Percentiles rank a stretch among this genome's conserved stretches.
Conservation (phyloP, 2,888 invertebrate species). For the Drosophila mimetica region DNA sequence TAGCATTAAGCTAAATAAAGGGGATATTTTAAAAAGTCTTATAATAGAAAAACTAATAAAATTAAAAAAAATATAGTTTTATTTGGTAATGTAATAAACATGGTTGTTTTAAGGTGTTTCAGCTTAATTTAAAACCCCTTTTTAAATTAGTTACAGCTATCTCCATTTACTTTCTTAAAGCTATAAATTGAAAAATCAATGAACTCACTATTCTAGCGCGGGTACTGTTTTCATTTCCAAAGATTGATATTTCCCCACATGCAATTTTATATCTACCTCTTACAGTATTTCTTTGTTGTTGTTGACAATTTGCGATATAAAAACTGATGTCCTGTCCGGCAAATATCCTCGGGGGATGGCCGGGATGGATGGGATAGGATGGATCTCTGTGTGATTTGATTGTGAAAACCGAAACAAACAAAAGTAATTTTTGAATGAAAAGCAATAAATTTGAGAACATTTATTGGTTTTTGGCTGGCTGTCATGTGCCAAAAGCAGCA, state of each 20-base stretch:
- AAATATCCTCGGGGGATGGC: slow-evolving; percentile 36
- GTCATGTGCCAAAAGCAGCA: slow-evolving; percentile 48
- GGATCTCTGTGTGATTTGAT: slow-evolving; percentile 49
- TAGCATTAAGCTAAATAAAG: not conserved
- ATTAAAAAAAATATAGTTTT: not conserved
- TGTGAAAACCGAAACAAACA: slow-evolving; percentile 74
- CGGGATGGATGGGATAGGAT: slow-evolving; percentile 26
- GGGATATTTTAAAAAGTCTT: not conserved
- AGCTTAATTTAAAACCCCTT: too few species aligned
- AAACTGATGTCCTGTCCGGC: slow-evolving; percentile 47
- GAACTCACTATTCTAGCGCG: not conserved
- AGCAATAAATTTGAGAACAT: slow-evolving; percentile 84
- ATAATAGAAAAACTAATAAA: not conserved
- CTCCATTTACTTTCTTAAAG: not conserved
- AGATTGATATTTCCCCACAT: slow-evolving; percentile 25
- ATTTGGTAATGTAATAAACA: too few species aligned
- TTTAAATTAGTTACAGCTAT: too few species aligned
- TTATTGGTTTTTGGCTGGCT: slow-evolving; percentile 82
- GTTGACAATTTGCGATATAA: slow-evolving; percentile 43
- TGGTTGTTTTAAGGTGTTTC: too few species aligned
- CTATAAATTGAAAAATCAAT: too few species aligned
- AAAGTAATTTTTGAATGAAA: slow-evolving; percentile 78
- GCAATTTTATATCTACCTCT: slow-evolving; percentile 16
- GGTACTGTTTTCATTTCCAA: not conserved
- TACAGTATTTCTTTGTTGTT: slow-evolving; percentile 14